Percentiles rank a stretch among this genome's conserved stretches.
phyloP scores from a whole-genome alignment of 2,797 vertebrate genomes.

The Pseudomugil gertrudae region DNA sequence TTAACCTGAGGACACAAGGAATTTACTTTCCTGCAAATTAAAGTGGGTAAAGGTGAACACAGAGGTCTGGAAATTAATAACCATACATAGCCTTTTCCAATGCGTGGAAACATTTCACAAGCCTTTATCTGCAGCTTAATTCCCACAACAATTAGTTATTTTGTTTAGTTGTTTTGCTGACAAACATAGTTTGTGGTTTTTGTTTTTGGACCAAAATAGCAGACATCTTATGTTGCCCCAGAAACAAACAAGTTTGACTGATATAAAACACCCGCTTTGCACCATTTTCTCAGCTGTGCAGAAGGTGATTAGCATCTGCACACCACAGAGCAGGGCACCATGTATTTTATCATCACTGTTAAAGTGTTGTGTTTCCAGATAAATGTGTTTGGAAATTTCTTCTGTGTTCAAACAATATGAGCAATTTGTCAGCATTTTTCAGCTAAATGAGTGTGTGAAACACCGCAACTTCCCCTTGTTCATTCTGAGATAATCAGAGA shows the following conservation, averaged over 20 bases:
- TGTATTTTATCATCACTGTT: not conserved
- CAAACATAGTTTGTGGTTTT: no score
- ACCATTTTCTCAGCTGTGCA: not conserved
- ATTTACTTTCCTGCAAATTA: not conserved
- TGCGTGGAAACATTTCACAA: not conserved
- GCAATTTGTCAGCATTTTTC: not conserved
- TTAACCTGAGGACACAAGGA: constrained; percentile 8
- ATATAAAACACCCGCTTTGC: not conserved
- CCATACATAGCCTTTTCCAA: not conserved
- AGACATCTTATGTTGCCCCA: not conserved
- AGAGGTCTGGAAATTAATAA: not conserved
- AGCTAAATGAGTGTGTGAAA: not conserved
- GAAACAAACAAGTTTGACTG: not conserved
- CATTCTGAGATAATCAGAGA: constrained; percentile 8
- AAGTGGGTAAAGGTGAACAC: not conserved
- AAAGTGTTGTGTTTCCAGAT: not conserved
- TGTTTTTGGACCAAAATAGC: no score
- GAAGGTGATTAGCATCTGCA: not conserved
- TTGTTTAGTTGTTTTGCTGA: no score
- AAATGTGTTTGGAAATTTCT: no score
- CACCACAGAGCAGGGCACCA: not conserved
- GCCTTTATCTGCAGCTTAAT: not conserved
- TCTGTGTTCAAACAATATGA: no score
- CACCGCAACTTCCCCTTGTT: not conserved
- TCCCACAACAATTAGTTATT: no score